phyloP scores from a whole-genome alignment of 2,797 vertebrate species.

The Sebastes baramenuke region DNA sequence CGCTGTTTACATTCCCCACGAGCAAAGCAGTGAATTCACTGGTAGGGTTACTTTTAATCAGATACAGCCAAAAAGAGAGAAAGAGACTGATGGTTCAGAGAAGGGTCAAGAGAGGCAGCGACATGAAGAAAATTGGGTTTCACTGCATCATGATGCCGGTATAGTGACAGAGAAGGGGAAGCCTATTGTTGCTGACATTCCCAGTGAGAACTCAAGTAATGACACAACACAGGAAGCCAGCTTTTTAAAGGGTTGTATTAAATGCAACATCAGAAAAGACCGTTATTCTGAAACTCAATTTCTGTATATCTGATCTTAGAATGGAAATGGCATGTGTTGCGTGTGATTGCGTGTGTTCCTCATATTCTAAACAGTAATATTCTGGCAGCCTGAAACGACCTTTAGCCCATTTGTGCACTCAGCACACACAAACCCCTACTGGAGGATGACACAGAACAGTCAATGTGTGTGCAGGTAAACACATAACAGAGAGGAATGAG shows the following conservation, averaged over 20 bases:
- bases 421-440: not conserved
- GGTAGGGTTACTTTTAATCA: slow-evolving; percentile 8
- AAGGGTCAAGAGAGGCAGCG: not conserved
- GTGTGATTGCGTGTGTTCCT: not conserved
- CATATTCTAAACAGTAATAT: not conserved
- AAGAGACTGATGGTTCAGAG: slow-evolving; percentile 1
- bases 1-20: slow-evolving; percentile 41
- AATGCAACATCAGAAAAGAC: slow-evolving; percentile 2
- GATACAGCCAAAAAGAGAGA: not conserved
- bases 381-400: not conserved
- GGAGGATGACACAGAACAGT: not conserved
- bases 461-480: slow-evolving; percentile 17
- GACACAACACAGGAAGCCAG: not conserved
- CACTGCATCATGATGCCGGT: not conserved
- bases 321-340: not conserved
- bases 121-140: not conserved
- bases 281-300: slow-evolving; percentile 4
- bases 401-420: not conserved
- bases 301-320: slow-evolving; percentile 4
- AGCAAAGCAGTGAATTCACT: slow-evolving; percentile 6
- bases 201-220: not conserved
- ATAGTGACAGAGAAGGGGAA: not conserved
- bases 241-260: not conserved
- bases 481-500: slow-evolving; percentile 21
- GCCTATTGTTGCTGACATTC: not conserved